A percentile compares a stretch with the other conserved stretches of the same genome.
These are phyloP conservation scores for Mellilla xanthometata DNA, from an alignment of 2,888 invertebrate species.

Conservation along the genomic window DNA sequence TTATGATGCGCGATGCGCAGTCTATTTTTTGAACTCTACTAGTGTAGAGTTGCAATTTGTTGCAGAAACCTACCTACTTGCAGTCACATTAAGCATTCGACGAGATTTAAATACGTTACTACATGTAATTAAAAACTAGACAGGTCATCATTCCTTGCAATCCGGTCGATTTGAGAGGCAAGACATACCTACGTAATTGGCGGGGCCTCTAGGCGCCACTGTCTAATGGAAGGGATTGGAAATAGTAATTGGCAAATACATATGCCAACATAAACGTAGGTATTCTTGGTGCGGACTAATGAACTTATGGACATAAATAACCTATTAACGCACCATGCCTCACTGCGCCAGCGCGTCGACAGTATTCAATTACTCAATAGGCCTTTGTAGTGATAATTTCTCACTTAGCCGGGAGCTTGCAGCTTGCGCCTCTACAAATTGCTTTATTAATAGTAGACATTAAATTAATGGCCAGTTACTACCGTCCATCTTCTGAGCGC, in stretches of 20 bases:
- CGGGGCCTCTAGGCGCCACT: slow-evolving; percentile 45
- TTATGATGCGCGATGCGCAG: slow-evolving; percentile 13
- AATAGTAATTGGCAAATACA: slow-evolving; percentile 42
- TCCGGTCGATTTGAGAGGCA: slow-evolving; percentile 54
- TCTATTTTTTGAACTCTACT: too few relatives aligned
- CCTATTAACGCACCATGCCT: slow-evolving; percentile 22
- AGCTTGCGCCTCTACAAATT: slow-evolving; percentile 38
- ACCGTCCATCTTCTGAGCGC: slow-evolving; percentile 18
- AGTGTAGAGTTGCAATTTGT: too few relatives aligned
- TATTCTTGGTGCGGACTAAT: slow-evolving; percentile 28
- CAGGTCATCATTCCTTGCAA: too few relatives aligned
- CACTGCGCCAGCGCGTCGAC: slow-evolving; percentile 16
- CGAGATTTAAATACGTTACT: too few relatives aligned
- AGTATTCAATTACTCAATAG: slow-evolving; percentile 39
- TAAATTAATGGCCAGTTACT: slow-evolving; percentile 26
- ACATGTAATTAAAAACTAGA: slow-evolving; percentile 27
- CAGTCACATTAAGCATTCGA: too few relatives aligned
- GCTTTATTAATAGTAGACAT: slow-evolving; percentile 33
- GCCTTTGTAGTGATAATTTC: slow-evolving; percentile 40
- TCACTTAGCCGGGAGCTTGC: slow-evolving; percentile 39
- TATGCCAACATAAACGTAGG: slow-evolving; percentile 28
- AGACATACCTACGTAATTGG: slow-evolving; percentile 52
- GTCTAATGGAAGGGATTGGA: slow-evolving; percentile 43
- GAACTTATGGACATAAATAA: slow-evolving; percentile 29
- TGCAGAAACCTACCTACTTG: too few relatives aligned